phyloP scores from a whole-genome alignment of 2,797 vertebrate genomes.

The Lagodon rhomboides region DNA sequence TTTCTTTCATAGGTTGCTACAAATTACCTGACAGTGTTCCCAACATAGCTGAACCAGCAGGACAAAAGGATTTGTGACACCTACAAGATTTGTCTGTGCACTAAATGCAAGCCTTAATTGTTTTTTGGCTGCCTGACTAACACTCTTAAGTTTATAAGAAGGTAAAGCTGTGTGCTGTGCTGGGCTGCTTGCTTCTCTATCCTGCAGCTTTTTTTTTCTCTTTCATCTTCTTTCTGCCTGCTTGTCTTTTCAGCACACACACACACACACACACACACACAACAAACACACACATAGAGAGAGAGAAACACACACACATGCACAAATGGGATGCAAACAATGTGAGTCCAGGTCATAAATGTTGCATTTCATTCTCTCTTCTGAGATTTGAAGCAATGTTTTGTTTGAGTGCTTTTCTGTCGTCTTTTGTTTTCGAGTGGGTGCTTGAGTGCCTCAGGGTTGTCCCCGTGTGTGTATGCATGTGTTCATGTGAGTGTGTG shows the following conservation, averaged over 20 bases:
- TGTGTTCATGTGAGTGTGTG: slow-evolving; percentile 25
- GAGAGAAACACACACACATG: not conserved
- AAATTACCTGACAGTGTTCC: slow-evolving; percentile 13
- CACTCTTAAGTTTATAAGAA: slow-evolving; percentile 32
- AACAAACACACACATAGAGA: too few species aligned
- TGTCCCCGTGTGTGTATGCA: slow-evolving; percentile 37
- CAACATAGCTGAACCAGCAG: slow-evolving; percentile 5
- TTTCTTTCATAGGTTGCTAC: slow-evolving; percentile 1
- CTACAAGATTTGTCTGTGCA: slow-evolving; percentile 13
- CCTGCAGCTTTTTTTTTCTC: slow-evolving; percentile 32
- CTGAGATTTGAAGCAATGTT: slow-evolving; percentile 74
- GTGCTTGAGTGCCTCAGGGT: slow-evolving; percentile 33
- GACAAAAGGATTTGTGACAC: slow-evolving; percentile 33
- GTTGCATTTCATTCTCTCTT: slow-evolving; percentile 70
- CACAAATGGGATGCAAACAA: slow-evolving; percentile 41
- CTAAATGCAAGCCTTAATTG: slow-evolving; percentile 20
- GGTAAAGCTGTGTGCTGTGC: slow-evolving; percentile 22
- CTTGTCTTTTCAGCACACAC: not conserved
- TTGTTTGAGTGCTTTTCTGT: slow-evolving; percentile 69
- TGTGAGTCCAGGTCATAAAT: slow-evolving; percentile 74
- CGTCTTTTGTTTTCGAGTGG: slow-evolving; percentile 66
- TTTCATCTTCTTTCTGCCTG: slow-evolving; percentile 33
- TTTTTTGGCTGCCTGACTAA: slow-evolving; percentile 35
- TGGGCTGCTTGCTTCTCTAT: slow-evolving; percentile 22
- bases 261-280: slow-evolving; percentile 12